Conservation (phyloP, 2,888 invertebrate genomes). For the Diarsia brunnea region DNA sequence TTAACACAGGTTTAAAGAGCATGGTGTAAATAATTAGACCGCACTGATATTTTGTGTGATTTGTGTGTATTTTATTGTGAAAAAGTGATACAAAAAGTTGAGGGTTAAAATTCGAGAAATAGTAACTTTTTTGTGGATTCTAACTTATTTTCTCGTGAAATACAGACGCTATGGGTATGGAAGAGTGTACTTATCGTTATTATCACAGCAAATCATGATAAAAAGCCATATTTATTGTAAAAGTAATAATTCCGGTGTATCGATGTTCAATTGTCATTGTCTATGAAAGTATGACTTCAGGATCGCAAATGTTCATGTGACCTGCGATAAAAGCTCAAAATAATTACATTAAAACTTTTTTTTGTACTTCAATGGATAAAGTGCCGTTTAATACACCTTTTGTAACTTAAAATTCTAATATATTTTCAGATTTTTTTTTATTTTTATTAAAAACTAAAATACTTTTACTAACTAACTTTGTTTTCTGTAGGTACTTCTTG, state of each 20-base stretch:
- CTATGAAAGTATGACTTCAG: slow-evolving; percentile 66
- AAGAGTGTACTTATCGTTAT: slow-evolving; percentile 16
- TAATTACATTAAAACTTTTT: neutral
- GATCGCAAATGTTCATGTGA: slow-evolving; percentile 78
- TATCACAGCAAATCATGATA: too few relatives aligned
- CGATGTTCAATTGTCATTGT: slow-evolving; percentile 70
- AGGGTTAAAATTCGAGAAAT: slow-evolving; percentile 62
- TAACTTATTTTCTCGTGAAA: slow-evolving; percentile 17
- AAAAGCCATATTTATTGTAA: neutral
- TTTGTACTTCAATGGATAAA: neutral
- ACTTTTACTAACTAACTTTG: too few relatives aligned
- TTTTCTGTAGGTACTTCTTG: neutral
- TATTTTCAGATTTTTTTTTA: neutral
- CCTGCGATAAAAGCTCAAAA: slow-evolving; percentile 67
- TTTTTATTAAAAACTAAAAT: neutral
- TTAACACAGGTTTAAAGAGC: slow-evolving; percentile 2
- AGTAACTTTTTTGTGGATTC: slow-evolving; percentile 43
- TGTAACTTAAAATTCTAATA: neutral
- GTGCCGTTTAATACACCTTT: slow-evolving; percentile 8
- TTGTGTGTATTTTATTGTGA: slow-evolving; percentile 67
- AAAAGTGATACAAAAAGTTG: slow-evolving; percentile 63
- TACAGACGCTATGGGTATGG: slow-evolving; percentile 66
- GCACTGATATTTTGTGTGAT: slow-evolving; percentile 73
- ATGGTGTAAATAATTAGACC: slow-evolving; percentile 57
- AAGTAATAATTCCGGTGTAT: slow-evolving; percentile 33